A percentile compares a stretch with the other conserved stretches of the same genome.
These are phyloP conservation scores for Toxotes lorentzi DNA, from an alignment of 2,797 vertebrate species.

Conservation along the genomic window DNA sequence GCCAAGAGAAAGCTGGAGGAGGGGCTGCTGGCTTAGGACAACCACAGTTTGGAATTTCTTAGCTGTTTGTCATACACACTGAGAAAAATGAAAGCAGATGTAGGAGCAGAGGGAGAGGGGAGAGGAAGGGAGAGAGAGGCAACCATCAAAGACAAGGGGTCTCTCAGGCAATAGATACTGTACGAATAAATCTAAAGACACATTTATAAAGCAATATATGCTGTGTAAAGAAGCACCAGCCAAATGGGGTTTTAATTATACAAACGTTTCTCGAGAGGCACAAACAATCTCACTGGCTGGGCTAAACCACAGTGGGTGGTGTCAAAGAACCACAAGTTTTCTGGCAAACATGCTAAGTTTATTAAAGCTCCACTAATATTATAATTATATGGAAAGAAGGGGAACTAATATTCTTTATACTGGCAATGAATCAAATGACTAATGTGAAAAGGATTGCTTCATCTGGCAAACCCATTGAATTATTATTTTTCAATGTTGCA, in stretches of 20 bases:
- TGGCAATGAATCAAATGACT: slow-evolving; percentile 44
- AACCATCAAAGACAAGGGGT: slow-evolving; percentile 70
- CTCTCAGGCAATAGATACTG: slow-evolving; percentile 68
- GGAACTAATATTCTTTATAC: slow-evolving; percentile 41
- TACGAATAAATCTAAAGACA: slow-evolving; percentile 62
- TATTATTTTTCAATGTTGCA: slow-evolving; percentile 11
- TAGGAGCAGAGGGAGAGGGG: slow-evolving; percentile 63
- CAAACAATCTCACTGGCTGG: slow-evolving; percentile 48
- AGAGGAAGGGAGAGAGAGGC: slow-evolving; percentile 43
- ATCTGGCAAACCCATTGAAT: slow-evolving; percentile 20
- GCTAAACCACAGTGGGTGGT: slow-evolving; percentile 42
- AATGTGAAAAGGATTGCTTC: slow-evolving; percentile 41
- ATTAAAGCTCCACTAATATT: slow-evolving; percentile 56
- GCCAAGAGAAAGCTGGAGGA: slow-evolving; percentile 83
- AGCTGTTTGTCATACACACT: slow-evolving; percentile 86
- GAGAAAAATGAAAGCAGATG: slow-evolving; percentile 89
- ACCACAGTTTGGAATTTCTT: slow-evolving; percentile 87
- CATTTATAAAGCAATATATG: slow-evolving; percentile 56
- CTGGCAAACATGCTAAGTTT: slow-evolving; percentile 48
- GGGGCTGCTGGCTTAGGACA: slow-evolving; percentile 70
- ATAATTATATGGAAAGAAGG: slow-evolving; percentile 62
- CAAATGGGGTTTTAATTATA: slow-evolving; percentile 61
- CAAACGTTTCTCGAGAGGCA: slow-evolving; percentile 53
- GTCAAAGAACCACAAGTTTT: slow-evolving; percentile 40
- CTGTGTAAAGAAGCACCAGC: slow-evolving; percentile 8